A percentile compares a stretch with the other conserved stretches of the same genome.
Conservation (phyloP, 2,113 vertebrate species). For the Lamprotornis superbus region DNA sequence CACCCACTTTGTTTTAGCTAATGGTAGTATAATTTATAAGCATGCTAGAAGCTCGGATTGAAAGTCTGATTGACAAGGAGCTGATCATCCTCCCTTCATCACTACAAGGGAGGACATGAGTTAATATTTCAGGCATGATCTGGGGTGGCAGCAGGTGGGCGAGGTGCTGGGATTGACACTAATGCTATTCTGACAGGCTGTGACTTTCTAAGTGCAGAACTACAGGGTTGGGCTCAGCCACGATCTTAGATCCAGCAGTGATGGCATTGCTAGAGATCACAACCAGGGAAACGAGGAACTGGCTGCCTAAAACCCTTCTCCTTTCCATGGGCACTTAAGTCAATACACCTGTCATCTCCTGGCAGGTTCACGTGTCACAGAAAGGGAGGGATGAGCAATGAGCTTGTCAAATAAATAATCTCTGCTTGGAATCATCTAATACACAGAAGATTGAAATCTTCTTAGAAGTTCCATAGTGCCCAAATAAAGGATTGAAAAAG, state of each 20-base stretch:
- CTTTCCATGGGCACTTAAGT: background rate
- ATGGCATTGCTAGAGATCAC: background rate
- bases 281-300: background rate
- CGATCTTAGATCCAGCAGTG: fast-evolving
- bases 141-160: background rate
- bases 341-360: background rate
- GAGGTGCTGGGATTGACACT: constrained; percentile 12
- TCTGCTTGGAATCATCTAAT: background rate
- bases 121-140: constrained; percentile 1
- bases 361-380: background rate
- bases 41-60: background rate
- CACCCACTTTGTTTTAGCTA: constrained; percentile 31
- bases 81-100: background rate
- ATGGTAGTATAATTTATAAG: background rate
- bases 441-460: background rate
- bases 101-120: background rate
- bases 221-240: background rate
- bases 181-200: constrained; percentile 24
- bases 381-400: background rate
- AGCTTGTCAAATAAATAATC: background rate
- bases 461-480: background rate
- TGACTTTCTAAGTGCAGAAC: background rate
- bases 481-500: background rate
- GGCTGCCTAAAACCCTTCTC: background rate
- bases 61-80: constrained; percentile 15